Evolutionary conservation across 1,140 invertebrate genomes (phyloP).

Genomic region (Oscheius sp.): DNA sequence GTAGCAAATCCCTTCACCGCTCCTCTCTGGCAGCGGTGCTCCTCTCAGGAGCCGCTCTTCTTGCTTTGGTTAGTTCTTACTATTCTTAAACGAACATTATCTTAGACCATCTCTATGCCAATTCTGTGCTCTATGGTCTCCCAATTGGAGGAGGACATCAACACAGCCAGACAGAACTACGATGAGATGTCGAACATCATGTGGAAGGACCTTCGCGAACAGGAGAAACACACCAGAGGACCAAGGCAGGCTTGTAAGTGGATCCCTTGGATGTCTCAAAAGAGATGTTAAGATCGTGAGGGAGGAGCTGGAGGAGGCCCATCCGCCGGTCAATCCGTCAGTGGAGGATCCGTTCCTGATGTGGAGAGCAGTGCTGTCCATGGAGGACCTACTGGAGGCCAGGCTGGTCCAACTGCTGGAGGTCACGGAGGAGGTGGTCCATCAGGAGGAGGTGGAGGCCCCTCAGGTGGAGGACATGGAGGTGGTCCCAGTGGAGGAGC

Average conservation of each 20-base stretch:
- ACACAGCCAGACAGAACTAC: constrained; percentile 9
- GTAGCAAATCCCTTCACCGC: background rate
- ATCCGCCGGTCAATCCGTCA: too few species aligned
- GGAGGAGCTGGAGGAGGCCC: background rate
- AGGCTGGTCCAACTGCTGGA: constrained; percentile 4
- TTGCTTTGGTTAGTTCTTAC: constrained; percentile 10
- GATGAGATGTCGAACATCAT: constrained; percentile 34
- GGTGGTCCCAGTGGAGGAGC: background rate
- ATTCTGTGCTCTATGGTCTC: constrained; percentile 16
- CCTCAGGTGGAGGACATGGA: background rate
- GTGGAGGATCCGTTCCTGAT: background rate
- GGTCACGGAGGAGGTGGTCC: background rate
- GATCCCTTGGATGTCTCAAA: background rate
- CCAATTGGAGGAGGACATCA: constrained; percentile 28
- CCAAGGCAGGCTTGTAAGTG: constrained; percentile 29
- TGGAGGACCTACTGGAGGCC: constrained; percentile 2
- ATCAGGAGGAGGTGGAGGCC: too few species aligned
- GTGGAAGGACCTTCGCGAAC: constrained; percentile 33
- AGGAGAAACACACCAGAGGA: constrained; percentile 19
- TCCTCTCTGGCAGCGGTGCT: constrained; percentile 10
- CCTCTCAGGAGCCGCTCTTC: constrained; percentile 26
- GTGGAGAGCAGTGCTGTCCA: constrained; percentile 7
- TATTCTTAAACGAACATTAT: background rate
- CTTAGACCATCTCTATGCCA: constrained; percentile 2
- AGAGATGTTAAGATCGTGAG: background rate